Conservation (phyloP, 1,140 invertebrate species). For the Drosophila takahashii region DNA sequence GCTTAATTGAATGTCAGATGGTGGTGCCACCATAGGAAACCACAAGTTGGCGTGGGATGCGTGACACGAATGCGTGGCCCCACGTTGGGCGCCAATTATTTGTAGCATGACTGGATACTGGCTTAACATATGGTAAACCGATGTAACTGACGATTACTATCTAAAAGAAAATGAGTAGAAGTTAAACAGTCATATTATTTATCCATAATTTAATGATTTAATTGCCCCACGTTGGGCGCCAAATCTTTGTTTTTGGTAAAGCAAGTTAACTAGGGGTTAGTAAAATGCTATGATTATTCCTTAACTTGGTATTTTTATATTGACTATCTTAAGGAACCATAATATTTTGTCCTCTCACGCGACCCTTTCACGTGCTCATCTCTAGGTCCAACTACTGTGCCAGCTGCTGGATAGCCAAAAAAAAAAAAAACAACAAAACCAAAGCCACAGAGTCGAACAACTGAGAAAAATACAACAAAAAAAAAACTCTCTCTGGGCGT, state of each 20-base stretch:
- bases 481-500: constrained; percentile 53
- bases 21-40: constrained; percentile 28
- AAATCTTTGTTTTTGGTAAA: no score
- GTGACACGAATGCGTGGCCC: constrained; percentile 21
- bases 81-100: constrained; percentile 11
- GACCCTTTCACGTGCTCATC: constrained; percentile 15
- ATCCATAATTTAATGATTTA: no score
- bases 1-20: constrained; percentile 73
- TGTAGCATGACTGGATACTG: background rate
- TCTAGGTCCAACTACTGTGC: constrained; percentile 47
- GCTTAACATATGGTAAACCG: no score
- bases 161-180: no score
- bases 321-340: no score
- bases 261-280: no score
- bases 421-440: constrained; percentile 2
- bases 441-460: constrained; percentile 1
- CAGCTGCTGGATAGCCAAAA: constrained; percentile 48
- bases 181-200: no score
- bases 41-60: background rate
- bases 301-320: background rate
- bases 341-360: background rate
- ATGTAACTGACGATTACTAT: no score
- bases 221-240: no score
- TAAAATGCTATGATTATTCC: no score
- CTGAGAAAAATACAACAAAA: constrained; percentile 22